A percentile compares a stretch with the other conserved stretches of the same genome.
Conservation (phyloP, 2,113 vertebrate species). For the Chionis minor region DNA sequence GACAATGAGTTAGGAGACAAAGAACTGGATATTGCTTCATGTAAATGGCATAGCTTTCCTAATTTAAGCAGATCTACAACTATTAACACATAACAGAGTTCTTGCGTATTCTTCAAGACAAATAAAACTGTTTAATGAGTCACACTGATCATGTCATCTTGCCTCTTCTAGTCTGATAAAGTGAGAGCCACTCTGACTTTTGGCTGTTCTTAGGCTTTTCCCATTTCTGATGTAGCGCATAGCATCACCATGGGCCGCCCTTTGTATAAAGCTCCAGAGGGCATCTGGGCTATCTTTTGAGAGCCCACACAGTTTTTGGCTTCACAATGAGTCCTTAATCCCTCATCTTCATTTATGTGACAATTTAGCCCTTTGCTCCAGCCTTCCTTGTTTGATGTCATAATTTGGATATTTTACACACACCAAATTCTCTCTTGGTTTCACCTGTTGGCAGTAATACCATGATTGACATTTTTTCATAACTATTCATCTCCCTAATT, state of each 20-base stretch:
- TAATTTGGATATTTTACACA: background rate
- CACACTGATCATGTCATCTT: background rate
- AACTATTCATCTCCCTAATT: background rate
- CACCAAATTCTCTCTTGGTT: background rate
- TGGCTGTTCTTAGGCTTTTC: background rate
- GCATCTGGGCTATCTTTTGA: background rate
- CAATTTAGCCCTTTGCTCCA: background rate
- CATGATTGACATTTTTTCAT: background rate
- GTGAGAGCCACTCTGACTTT: background rate
- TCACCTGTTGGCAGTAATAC: background rate
- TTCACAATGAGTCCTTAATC: background rate
- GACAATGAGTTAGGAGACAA: background rate
- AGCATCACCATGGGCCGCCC: background rate
- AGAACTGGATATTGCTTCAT: background rate
- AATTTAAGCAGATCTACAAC: background rate
- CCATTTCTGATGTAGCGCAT: background rate
- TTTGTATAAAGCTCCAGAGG: background rate
- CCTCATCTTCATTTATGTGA: background rate
- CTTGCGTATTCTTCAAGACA: background rate
- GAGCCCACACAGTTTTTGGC: background rate
- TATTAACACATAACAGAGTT: background rate
- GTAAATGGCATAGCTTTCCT: background rate
- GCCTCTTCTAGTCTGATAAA: background rate
- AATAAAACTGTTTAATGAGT: background rate
- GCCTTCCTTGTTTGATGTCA: background rate